These are phyloP conservation scores for Agrochola macilenta DNA, from an alignment of 2,888 invertebrate genomes.

Conservation along the genomic window DNA sequence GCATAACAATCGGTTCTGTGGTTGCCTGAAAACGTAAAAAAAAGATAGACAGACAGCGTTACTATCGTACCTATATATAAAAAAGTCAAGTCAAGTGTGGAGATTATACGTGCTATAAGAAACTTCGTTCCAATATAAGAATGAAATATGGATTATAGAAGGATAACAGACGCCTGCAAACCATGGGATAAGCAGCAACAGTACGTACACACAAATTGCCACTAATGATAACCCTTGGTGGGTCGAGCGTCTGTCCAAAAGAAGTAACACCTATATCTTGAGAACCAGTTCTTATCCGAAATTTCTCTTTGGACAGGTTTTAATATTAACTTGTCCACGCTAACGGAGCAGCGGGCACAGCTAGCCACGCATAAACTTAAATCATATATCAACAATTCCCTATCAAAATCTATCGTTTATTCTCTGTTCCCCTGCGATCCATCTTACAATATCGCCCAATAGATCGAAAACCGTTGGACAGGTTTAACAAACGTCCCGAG, in stretches of 20 bases:
- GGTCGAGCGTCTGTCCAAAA: neutral
- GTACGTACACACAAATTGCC: too few species aligned
- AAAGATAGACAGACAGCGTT: too few species aligned
- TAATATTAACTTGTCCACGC: neutral
- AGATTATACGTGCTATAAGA: too few species aligned
- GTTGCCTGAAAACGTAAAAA: too few species aligned
- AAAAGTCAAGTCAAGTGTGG: too few species aligned
- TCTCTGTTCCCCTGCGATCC: neutral
- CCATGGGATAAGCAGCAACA: too few species aligned
- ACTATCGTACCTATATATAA: too few species aligned
- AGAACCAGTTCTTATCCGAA: neutral
- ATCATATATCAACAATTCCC: conserved; percentile 21
- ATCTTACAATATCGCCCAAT: conserved; percentile 1
- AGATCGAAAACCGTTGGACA: conserved; percentile 23
- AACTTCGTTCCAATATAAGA: too few species aligned
- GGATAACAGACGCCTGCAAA: too few species aligned
- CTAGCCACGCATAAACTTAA: neutral
- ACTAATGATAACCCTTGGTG: neutral
- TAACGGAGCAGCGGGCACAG: neutral
- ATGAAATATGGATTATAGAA: too few species aligned
- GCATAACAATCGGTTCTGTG: too few species aligned
- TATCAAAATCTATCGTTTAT: neutral
- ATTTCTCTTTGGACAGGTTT: neutral
- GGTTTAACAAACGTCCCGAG: conserved; percentile 21
- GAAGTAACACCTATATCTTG: neutral